Conservation (phyloP, 2,113 vertebrate species). For the Tinamus guttatus region DNA sequence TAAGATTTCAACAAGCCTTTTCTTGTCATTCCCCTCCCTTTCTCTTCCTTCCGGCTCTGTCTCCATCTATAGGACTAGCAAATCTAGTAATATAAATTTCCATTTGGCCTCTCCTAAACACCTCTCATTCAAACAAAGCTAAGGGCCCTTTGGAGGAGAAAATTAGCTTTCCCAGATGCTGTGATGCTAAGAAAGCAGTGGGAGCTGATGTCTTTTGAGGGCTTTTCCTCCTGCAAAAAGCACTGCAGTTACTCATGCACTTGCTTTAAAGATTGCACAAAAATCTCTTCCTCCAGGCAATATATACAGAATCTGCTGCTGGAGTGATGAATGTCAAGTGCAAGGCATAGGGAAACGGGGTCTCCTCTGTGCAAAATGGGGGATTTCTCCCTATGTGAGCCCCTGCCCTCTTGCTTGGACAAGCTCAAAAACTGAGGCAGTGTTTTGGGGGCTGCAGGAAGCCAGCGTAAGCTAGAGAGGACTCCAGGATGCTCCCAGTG, state of each 20-base stretch:
- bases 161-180: neutral
- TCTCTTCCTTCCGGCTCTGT: accelerated
- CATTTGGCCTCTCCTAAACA: neutral
- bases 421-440: neutral
- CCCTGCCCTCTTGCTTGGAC: neutral
- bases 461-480: neutral
- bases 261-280: neutral
- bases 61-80: neutral
- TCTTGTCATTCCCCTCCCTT: neutral
- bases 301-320: neutral
- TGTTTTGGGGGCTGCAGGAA: neutral
- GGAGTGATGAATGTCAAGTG: neutral
- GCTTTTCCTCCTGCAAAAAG: neutral
- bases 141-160: neutral
- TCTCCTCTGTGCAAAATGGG: neutral
- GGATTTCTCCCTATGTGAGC: neutral
- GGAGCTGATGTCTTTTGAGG: neutral
- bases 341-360: neutral
- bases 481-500: neutral
- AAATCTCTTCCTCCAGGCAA: neutral
- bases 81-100: accelerated
- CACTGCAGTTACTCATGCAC: neutral
- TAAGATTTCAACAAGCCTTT: neutral
- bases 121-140: neutral
- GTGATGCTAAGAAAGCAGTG: accelerated